A percentile compares a stretch with the other conserved stretches of the same genome.
phyloP scores from a whole-genome alignment of 2,888 invertebrate species.

The Orchesella flavescens region DNA sequence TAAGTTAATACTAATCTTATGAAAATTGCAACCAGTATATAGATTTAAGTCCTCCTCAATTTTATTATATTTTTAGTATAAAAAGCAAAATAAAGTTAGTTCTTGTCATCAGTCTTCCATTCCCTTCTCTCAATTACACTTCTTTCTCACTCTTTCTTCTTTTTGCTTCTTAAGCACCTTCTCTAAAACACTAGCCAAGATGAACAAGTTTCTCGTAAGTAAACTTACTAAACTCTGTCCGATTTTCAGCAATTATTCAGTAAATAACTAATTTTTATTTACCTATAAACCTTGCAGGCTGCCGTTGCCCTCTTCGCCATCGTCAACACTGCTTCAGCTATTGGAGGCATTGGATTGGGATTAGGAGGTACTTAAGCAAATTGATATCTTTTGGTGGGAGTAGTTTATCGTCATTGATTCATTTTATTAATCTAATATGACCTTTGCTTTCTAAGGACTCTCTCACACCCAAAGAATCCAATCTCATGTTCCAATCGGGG shows the following conservation, averaged over 20 bases:
- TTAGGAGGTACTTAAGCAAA: too few relatives aligned
- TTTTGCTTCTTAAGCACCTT: constrained; percentile 21
- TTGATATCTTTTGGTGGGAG: too few relatives aligned
- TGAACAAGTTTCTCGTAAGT: constrained; percentile 37
- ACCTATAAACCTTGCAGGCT: neutral
- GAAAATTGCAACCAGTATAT: too few relatives aligned
- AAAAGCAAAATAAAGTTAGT: constrained; percentile 2
- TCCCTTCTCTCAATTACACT: neutral
- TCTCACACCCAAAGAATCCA: constrained; percentile 21
- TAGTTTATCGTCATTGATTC: too few relatives aligned
- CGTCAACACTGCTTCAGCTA: constrained; percentile 1
- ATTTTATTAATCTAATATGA: too few relatives aligned
- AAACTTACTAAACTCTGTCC: neutral
- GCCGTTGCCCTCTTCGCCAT: constrained; percentile 32
- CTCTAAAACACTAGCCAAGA: constrained; percentile 31
- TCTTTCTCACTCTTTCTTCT: neutral
- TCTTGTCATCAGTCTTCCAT: constrained; percentile 13
- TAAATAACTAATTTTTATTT: neutral
- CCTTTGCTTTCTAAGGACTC: too few relatives aligned
- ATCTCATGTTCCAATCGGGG: constrained; percentile 15
- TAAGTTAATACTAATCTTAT: too few relatives aligned
- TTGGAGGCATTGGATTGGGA: constrained; percentile 10
- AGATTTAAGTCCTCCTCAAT: too few relatives aligned
- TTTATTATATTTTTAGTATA: constrained; percentile 13
- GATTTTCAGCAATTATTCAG: neutral